phyloP scores from a whole-genome alignment of 2,888 invertebrate genomes.

The Dryococelus australis region DNA sequence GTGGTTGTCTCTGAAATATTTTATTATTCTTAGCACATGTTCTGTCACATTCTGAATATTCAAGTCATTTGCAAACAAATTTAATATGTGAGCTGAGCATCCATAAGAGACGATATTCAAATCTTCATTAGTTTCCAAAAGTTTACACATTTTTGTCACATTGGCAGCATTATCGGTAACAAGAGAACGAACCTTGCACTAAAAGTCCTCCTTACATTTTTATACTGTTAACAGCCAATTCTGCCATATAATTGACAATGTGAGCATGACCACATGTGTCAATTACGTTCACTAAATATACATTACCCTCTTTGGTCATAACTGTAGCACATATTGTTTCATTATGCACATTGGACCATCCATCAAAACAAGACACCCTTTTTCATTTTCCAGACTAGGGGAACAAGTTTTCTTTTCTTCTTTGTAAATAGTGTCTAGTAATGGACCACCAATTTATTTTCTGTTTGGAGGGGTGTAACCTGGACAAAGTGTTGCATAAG shows the following conservation, averaged over 20 bases:
- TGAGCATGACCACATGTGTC: no score
- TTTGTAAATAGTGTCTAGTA: slow-evolving; percentile 22
- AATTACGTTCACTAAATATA: slow-evolving; percentile 11
- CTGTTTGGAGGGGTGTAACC: slow-evolving; percentile 20
- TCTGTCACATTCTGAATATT: no score
- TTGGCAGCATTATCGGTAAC: background rate
- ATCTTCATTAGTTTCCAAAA: background rate
- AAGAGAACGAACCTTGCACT: slow-evolving; percentile 3
- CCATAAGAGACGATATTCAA: background rate
- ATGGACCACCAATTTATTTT: slow-evolving; percentile 13
- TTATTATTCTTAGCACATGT: background rate
- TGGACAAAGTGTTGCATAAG: background rate
- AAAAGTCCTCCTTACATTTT: slow-evolving; percentile 20
- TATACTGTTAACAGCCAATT: background rate
- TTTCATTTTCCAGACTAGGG: slow-evolving; percentile 19
- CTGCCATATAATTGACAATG: no score
- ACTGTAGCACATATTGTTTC: slow-evolving; percentile 9
- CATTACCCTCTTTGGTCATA: slow-evolving; percentile 5
- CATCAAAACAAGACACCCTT: slow-evolving; percentile 19
- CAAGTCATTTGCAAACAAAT: slow-evolving; percentile 23
- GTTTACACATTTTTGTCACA: background rate
- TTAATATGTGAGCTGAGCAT: slow-evolving; percentile 4
- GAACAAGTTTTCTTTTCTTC: slow-evolving; percentile 18
- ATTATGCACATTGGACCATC: background rate
- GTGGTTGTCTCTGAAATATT: slow-evolving; percentile 21